A percentile compares a stretch with the other conserved stretches of the same genome.
These are phyloP conservation scores for Ormyrus labotus DNA, from an alignment of 2,888 invertebrate genomes.

Conservation along the genomic window DNA sequence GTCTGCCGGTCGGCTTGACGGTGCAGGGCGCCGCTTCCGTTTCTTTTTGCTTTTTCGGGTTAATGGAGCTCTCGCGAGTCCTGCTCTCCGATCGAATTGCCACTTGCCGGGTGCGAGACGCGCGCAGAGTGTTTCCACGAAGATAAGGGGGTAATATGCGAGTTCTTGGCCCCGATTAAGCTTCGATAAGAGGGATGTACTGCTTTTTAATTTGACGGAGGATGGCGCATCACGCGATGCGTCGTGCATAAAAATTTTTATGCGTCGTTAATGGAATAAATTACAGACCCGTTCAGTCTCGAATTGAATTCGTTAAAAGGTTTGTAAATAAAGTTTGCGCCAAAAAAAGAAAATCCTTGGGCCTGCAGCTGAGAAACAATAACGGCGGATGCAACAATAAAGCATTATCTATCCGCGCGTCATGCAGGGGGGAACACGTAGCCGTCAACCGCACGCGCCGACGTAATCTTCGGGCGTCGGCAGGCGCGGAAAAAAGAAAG, in stretches of 20 bases:
- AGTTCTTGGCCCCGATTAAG: neutral
- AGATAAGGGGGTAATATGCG: no score
- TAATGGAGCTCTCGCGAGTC: slow-evolving; percentile 1
- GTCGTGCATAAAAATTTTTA: no score
- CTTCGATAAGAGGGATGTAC: no score
- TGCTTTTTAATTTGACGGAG: neutral
- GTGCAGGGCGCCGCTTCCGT: neutral
- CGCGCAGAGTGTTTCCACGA: no score
- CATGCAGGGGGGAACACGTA: neutral
- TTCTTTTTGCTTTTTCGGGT: neutral
- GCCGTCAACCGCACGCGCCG: slow-evolving; percentile 39
- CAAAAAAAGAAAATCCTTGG: no score
- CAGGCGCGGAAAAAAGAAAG: slow-evolving; percentile 11
- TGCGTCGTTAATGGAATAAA: no score
- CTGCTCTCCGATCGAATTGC: neutral
- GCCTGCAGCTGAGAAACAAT: no score
- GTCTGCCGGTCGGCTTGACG: neutral
- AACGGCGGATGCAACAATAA: neutral
- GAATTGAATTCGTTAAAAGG: no score
- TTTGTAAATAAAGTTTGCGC: no score
- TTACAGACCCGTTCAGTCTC: no score
- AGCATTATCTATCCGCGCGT: slow-evolving; percentile 20
- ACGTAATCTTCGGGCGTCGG: slow-evolving; percentile 29
- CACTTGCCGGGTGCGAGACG: neutral
- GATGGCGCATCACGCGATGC: neutral